Base-by-base conservation (phyloP, 2,113 vertebrate species). In the Panthera tigris region DNA sequence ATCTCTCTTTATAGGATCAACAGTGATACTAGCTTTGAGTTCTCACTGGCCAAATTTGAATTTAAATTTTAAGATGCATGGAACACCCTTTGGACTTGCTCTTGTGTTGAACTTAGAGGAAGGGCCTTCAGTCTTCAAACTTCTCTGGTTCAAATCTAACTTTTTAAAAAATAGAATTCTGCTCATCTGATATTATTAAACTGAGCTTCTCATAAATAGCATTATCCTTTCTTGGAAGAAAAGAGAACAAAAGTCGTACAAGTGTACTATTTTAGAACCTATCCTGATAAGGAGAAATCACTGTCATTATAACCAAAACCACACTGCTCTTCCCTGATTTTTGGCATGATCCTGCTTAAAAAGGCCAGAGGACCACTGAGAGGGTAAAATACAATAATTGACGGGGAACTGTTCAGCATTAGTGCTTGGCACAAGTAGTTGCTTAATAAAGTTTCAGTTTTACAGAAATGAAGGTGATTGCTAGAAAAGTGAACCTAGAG, bases 1-100 rank as follows among this genome's bases (percentile, higher is more conserved):
- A 98, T 97, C 83, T 97, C 96, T 96, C 78, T 90, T 95, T 85
- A 91, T 96, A 71, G 91, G 97, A 97, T 97, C 97, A 98, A 97
- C 97, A 96, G 6, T 92, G 96, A 97, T 97, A 97, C 73, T 89
- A 91, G 68, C 82, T 97, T 82, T 39, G 36, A 93, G 95, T 76
- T 93, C 78, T 50, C 71, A 93, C 93, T 94, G 86, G 97, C 94
- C 95, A 88, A 84, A 92, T 90, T 92, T 94, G 87, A 55, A 94
- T 92, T 89, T 97, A 82, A 83, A 71, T 89, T 52, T 81, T 73
- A 74, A 91, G 81, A 97, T 27, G 73, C 18, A 78, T 4, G 7
- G 16, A 52, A 92, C 12, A 92, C 33, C 13, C 50, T 71, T 83
- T 74, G 65, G 52, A 87, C 48, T 74, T 79, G 68, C 16, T 95